A percentile compares a stretch with the other conserved stretches of the same genome.
These are phyloP conservation scores for Lepidothrix coronata DNA, from an alignment of 2,113 vertebrate species.

Conservation along the genomic window DNA sequence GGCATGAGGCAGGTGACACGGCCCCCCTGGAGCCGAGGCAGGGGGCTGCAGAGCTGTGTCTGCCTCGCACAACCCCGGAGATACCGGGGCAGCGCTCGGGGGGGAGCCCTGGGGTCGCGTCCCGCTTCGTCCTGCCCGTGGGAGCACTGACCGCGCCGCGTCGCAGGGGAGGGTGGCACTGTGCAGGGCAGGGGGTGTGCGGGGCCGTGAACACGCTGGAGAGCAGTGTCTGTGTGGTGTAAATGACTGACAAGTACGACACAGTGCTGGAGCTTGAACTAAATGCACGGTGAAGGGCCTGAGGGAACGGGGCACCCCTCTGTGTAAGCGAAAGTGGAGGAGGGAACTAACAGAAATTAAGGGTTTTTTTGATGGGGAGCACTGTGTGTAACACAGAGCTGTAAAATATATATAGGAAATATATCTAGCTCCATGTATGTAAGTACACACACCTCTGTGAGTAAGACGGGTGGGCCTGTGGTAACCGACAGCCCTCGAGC, in stretches of 20 bases:
- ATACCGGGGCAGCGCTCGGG: not conserved
- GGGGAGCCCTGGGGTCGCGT: not conserved
- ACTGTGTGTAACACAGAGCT: accelerated
- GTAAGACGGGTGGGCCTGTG: not conserved
- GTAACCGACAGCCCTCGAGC: not conserved
- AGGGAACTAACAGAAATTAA: not conserved
- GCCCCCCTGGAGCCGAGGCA: not conserved
- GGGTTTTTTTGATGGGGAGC: not conserved
- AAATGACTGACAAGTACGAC: not conserved
- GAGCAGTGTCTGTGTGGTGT: not conserved
- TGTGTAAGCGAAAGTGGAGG: not conserved
- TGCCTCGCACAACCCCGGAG: accelerated
- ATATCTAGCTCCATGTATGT: not conserved
- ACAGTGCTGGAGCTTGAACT: not conserved
- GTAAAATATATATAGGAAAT: not conserved
- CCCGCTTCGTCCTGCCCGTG: not conserved
- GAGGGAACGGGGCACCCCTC: not conserved
- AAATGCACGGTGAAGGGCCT: not conserved
- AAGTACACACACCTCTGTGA: not conserved
- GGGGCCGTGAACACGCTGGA: not conserved
- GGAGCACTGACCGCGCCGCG: not conserved
- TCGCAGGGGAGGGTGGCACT: not conserved
- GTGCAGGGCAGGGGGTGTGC: not conserved
- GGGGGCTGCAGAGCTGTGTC: not conserved
- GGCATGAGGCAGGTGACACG: not conserved